phyloP scores from a whole-genome alignment of 2,888 invertebrate genomes.

The Zootermopsis nevadensis region DNA sequence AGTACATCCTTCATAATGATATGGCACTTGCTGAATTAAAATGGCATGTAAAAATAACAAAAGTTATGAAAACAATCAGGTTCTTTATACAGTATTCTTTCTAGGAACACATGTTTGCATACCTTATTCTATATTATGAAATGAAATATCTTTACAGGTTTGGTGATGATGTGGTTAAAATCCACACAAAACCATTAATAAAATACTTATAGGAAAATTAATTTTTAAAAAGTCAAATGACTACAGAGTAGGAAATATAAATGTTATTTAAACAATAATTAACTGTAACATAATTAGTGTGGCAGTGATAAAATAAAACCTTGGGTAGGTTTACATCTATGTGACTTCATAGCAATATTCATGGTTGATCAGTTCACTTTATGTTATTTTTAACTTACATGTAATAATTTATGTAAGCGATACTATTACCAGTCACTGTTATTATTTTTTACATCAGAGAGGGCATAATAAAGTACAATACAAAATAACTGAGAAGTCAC shows the following conservation, averaged over 20 bases:
- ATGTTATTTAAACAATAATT: not conserved
- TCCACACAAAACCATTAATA: not conserved
- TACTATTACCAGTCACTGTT: constrained; percentile 14
- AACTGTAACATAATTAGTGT: constrained; percentile 16
- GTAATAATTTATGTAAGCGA: not conserved
- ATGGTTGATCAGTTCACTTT: not conserved
- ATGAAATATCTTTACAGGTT: not conserved
- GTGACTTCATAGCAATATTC: not conserved
- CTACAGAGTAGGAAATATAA: constrained; percentile 3
- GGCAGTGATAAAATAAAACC: constrained; percentile 23
- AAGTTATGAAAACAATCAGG: not conserved
- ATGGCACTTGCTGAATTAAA: not conserved
- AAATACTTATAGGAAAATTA: not conserved
- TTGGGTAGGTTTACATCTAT: not conserved
- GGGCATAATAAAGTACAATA: not conserved
- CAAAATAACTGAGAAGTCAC: too few species aligned
- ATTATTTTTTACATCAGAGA: not conserved
- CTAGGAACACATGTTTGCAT: constrained; percentile 23
- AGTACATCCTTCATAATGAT: not conserved
- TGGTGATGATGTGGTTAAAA: not conserved
- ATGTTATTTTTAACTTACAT: not conserved
- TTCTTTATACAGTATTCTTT: not conserved
- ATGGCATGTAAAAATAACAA: not conserved
- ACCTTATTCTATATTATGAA: not conserved
- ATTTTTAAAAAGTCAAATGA: constrained; percentile 17